Conservation (phyloP, 2,113 vertebrate species). For the Leptobrachium leishanense region DNA sequence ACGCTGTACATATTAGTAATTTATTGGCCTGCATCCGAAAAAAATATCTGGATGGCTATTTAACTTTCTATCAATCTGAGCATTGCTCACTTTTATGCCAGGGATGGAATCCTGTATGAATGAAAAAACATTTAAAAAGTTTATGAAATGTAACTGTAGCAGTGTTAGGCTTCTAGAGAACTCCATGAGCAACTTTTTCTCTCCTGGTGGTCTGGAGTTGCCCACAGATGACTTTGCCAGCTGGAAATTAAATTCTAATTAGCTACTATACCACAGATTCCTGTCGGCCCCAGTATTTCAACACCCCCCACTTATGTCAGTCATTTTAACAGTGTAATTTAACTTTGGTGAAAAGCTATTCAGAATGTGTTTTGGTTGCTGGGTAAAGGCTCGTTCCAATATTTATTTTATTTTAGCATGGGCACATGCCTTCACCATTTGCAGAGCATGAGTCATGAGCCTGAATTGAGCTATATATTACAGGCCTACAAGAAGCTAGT, state of each 20-base stretch:
- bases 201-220: constrained; percentile 27
- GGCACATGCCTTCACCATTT: constrained; percentile 4
- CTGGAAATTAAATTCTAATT: constrained; percentile 44
- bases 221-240: constrained; percentile 29
- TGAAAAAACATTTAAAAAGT: no score
- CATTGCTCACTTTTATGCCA: no score
- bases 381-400: neutral
- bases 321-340: constrained; percentile 18
- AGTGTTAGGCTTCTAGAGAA: no score
- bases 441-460: neutral
- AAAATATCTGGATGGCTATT: no score
- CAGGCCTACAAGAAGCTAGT: neutral
- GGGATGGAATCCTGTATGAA: no score
- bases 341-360: constrained; percentile 6
- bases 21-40: no score
- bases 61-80: no score
- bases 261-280: constrained; percentile 28
- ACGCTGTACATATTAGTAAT: no score
- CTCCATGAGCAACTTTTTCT: neutral
- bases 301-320: constrained; percentile 29
- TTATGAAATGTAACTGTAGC: no score
- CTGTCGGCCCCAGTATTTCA: constrained; percentile 4
- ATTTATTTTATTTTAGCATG: constrained; percentile 30
- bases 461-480: constrained; percentile 2
- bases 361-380: constrained; percentile 24